These are phyloP conservation scores for Callinectes sapidus DNA, from an alignment of 2,888 invertebrate species.

Conservation along the genomic window DNA sequence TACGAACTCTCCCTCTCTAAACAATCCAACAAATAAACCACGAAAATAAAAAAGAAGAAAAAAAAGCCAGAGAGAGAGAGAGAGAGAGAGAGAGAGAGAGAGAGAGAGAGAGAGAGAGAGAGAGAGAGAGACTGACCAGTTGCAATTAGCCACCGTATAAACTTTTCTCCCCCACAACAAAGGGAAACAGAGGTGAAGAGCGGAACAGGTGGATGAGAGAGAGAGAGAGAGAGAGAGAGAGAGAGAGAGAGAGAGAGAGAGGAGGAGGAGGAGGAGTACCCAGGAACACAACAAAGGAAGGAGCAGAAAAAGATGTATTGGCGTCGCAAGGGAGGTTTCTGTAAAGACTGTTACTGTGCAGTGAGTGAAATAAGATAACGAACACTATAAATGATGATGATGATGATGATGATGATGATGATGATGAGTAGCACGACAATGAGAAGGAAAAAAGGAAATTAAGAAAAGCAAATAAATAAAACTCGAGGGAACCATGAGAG, in stretches of 20 bases:
- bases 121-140: constrained; percentile 23
- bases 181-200: background rate
- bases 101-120: constrained; percentile 47
- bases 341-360: too few relatives aligned
- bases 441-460: too few relatives aligned
- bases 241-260: background rate
- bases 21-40: too few relatives aligned
- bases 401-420: background rate
- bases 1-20: background rate
- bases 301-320: too few relatives aligned
- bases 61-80: background rate
- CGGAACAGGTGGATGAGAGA: background rate
- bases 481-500: too few relatives aligned
- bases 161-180: background rate
- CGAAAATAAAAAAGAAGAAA: background rate
- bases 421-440: too few relatives aligned
- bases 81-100: constrained; percentile 46
- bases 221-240: background rate
- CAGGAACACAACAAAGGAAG: too few relatives aligned
- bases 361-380: too few relatives aligned
- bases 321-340: too few relatives aligned
- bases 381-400: too few relatives aligned
- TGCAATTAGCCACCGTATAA: background rate
- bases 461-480: background rate
- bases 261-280: too few relatives aligned